Percentiles rank a stretch among this genome's conserved stretches.
These are phyloP conservation scores for Doryteuthis pealeii DNA, from an alignment of 1,140 invertebrate species.

Conservation along the genomic window DNA sequence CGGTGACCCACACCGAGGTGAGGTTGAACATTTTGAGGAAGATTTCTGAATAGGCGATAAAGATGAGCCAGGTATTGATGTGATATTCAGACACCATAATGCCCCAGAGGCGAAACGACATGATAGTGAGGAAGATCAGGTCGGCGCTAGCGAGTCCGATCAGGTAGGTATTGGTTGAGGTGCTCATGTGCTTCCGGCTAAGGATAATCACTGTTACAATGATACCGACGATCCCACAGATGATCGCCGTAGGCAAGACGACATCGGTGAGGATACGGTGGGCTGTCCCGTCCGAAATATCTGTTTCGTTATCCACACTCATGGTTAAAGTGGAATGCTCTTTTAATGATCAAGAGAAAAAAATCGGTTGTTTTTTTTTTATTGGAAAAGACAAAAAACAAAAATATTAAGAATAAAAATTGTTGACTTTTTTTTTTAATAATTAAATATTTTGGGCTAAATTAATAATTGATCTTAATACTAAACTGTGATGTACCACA, in stretches of 20 bases:
- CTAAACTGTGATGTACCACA: too few species aligned
- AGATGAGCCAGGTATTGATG: conserved; percentile 20
- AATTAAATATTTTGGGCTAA: too few species aligned
- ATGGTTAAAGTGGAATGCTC: not conserved
- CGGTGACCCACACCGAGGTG: conserved; percentile 70
- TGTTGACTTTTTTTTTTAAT: too few species aligned
- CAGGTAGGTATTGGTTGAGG: conserved; percentile 75
- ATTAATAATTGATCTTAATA: too few species aligned
- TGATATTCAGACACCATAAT: not conserved
- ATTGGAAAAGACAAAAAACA: too few species aligned
- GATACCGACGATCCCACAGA: conserved; percentile 73
- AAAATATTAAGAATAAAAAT: too few species aligned
- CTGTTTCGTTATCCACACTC: not conserved
- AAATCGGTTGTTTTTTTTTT: too few species aligned
- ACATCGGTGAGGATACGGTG: conserved; percentile 37
- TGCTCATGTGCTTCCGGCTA: conserved; percentile 73
- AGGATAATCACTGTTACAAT: conserved; percentile 74
- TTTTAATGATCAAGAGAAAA: too few species aligned
- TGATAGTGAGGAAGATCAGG: conserved; percentile 70
- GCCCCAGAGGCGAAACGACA: conserved; percentile 36
- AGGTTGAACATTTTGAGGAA: conserved; percentile 41
- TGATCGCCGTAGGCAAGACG: conserved; percentile 70
- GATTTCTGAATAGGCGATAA: conserved; percentile 28
- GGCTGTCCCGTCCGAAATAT: not conserved
- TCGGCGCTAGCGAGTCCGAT: conserved; percentile 75